Evolutionary conservation across 2,797 vertebrate genomes (phyloP).

Genomic region (Apodemus agrarius): DNA sequence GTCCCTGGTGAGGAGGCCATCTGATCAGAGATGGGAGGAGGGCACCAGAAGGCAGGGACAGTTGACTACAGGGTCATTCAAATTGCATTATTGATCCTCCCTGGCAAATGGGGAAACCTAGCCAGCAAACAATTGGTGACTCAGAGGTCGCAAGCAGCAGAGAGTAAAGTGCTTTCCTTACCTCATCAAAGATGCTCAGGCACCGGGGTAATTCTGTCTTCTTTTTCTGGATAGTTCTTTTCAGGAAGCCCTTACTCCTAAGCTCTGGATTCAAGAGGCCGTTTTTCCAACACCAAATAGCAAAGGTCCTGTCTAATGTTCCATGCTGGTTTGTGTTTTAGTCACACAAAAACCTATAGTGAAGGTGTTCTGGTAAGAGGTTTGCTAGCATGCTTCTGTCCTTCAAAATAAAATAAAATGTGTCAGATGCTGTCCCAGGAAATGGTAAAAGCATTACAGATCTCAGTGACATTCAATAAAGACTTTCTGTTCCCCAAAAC

Average conservation of each 20-base stretch:
- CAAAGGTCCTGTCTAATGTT: background rate
- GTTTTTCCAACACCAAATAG: constrained; percentile 35
- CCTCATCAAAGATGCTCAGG: background rate
- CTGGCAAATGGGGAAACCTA: constrained; percentile 27
- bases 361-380: background rate
- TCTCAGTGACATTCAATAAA: background rate
- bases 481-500: constrained; percentile 13
- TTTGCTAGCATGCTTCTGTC: constrained; percentile 20
- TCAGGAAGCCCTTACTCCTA: background rate
- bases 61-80: background rate
- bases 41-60: background rate
- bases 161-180: background rate
- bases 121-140: background rate
- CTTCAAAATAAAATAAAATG: constrained; percentile 32
- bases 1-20: constrained; percentile 39
- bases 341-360: background rate
- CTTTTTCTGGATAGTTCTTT: background rate
- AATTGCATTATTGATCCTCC: background rate
- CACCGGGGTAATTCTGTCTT: background rate
- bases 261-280: background rate
- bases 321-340: background rate
- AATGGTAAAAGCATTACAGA: constrained; percentile 6
- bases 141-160: background rate
- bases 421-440: background rate
- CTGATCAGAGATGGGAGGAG: background rate